phyloP scores from a whole-genome alignment of 2,797 vertebrate genomes.

The Karalla daura region DNA sequence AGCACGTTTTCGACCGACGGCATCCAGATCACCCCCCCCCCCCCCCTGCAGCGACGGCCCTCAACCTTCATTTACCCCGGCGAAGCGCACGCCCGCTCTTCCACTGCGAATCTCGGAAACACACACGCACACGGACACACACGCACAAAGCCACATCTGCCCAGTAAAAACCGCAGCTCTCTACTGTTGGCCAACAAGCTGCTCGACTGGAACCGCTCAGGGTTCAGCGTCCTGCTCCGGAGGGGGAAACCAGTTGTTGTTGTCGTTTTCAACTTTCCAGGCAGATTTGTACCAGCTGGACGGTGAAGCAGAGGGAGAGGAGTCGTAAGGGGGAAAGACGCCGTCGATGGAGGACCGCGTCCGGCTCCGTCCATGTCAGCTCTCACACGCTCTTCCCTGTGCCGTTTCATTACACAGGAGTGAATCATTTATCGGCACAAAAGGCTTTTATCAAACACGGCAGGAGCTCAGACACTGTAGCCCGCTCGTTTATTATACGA shows the following conservation, averaged over 20 bases:
- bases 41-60: slow-evolving; percentile 6
- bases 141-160: slow-evolving; percentile 7
- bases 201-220: background rate
- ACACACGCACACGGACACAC: slow-evolving; percentile 19
- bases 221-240: slow-evolving; percentile 1
- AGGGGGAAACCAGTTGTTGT: slow-evolving; percentile 6
- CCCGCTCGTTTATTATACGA: slow-evolving; percentile 27
- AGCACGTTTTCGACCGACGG: slow-evolving; percentile 1
- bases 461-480: slow-evolving; percentile 35
- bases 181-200: background rate
- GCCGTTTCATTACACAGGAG: slow-evolving; percentile 43
- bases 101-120: background rate
- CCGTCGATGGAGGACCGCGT: slow-evolving; percentile 2
- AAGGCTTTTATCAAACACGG: slow-evolving; percentile 41
- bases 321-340: background rate
- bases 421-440: slow-evolving; percentile 43
- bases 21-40: slow-evolving; percentile 1
- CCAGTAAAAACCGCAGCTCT: slow-evolving; percentile 2
- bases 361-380: background rate
- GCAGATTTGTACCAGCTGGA: slow-evolving; percentile 3
- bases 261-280: background rate
- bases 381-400: background rate
- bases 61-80: slow-evolving; percentile 17
- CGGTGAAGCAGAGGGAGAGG: too few relatives aligned
- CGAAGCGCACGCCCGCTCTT: background rate